A percentile compares a stretch with the other conserved stretches of the same genome.
Evolutionary conservation across 2,113 vertebrate species (phyloP).

Genomic region (human (Homo sapiens)): DNA sequence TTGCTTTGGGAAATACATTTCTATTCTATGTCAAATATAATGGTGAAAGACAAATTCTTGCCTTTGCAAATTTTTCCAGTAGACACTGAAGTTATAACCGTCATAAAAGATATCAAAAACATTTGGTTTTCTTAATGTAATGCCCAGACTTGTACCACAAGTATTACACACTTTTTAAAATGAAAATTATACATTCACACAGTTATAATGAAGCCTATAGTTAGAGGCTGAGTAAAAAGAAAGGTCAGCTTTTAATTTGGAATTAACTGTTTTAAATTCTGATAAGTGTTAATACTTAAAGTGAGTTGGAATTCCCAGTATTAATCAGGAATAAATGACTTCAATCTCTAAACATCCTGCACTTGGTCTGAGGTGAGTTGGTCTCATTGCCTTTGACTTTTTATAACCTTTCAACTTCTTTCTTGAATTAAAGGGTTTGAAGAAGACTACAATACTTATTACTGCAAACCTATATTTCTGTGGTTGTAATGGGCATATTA

Average conservation of each 20-base stretch:
- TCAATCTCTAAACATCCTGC: slow-evolving; percentile 52
- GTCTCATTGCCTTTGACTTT: slow-evolving; percentile 52
- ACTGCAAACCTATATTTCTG: slow-evolving; percentile 70
- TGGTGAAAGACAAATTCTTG: slow-evolving; percentile 45
- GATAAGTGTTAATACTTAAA: slow-evolving; percentile 52
- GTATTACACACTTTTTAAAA: slow-evolving; percentile 63
- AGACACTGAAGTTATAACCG: slow-evolving; percentile 44
- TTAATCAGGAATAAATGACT: slow-evolving; percentile 62
- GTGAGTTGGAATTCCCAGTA: slow-evolving; percentile 37
- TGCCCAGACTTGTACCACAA: slow-evolving; percentile 64
- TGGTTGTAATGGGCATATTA: slow-evolving; percentile 57
- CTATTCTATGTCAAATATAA: background rate
- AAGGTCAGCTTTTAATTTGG: slow-evolving; percentile 55
- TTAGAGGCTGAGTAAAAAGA: slow-evolving; percentile 48
- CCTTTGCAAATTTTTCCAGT: slow-evolving; percentile 42
- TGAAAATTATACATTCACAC: slow-evolving; percentile 72
- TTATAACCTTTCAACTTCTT: slow-evolving; percentile 64
- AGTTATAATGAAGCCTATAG: slow-evolving; percentile 64
- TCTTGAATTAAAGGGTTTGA: slow-evolving; percentile 74
- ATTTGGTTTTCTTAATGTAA: slow-evolving; percentile 29
- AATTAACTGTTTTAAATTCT: slow-evolving; percentile 57
- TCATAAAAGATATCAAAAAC: slow-evolving; percentile 37
- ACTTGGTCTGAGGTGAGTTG: slow-evolving; percentile 60
- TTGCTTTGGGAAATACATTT: slow-evolving; percentile 35
- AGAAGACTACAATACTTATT: slow-evolving; percentile 69